Base-by-base conservation (phyloP, 2,113 vertebrate species). In the Platanista minor region DNA sequence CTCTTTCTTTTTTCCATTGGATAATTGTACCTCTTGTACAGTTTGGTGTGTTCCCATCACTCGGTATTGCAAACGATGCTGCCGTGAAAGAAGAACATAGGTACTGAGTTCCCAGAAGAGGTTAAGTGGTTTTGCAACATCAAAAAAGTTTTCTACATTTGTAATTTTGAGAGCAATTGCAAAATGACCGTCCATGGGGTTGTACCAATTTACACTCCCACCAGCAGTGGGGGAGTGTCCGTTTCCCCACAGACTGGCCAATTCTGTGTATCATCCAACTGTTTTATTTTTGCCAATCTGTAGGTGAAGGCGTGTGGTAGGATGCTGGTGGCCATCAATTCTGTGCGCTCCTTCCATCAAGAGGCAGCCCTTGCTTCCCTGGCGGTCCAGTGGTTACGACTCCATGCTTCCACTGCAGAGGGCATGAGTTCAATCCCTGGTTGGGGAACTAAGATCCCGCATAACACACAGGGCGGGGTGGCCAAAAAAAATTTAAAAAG, bases 131-230 rank as follows among this genome's bases (percentile, higher is more conserved):
- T 87, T 94, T n/a, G 43, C 20, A 33, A 27, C 43, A 46, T 87
- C 75, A 59, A 20, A 84, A 75, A 7, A 8, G 8, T 87, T 87
- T 78, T 43, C 61, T 62, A 20, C 13, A 2, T 49, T 52, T 61
- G 72, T 67, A 52, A 86, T n/a, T 78, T 46, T 72, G 74, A 94
- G n/a, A 92, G 41, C 15, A 6, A 41, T 62, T 95, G 77, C 78
- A 52, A 94, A 94, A 89, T 20, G 6, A 2, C 14, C 25, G 0
- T 67, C 18, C 2, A 0, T 0, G 49, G 21, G n/a, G 31, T 18
- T 43, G 39, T 29, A 20, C 74, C 29, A n/a, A 8, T 20, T 49
- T 57, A 33, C 4, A 39, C 23, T 15, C 54, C 31, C n/a, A 6
- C 17, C 29, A 67, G 52, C 10, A 0, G 46, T 7, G n/a, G 80